phyloP scores from a whole-genome alignment of 2,797 vertebrate species.

The Sebastes cheni region DNA sequence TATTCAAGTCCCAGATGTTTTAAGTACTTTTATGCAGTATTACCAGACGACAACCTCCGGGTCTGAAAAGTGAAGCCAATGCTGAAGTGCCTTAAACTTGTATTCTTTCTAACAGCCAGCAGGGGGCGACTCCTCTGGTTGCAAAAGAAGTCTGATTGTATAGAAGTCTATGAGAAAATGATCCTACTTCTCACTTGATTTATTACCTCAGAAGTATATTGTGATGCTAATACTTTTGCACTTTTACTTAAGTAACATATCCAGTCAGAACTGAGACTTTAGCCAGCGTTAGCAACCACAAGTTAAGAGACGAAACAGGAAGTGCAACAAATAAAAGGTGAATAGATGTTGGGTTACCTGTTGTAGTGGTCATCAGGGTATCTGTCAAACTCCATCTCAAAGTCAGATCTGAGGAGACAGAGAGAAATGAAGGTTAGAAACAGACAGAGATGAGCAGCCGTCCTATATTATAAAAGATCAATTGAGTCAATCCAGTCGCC shows the following conservation, averaged over 20 bases:
- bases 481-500: neutral
- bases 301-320: neutral
- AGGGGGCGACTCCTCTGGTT: too few species aligned
- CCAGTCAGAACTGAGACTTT: neutral
- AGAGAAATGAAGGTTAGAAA: neutral
- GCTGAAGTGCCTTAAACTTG: too few species aligned
- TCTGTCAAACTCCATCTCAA: slow-evolving; percentile 37
- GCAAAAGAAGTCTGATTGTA: too few species aligned
- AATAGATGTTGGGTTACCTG: slow-evolving; percentile 21
- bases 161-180: too few species aligned
- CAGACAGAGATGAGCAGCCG: too few species aligned
- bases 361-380: slow-evolving; percentile 28
- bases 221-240: too few species aligned
- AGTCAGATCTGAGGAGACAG: slow-evolving; percentile 41
- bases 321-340: neutral
- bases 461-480: neutral
- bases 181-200: too few species aligned
- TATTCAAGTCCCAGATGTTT: too few species aligned
- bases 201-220: neutral
- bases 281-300: neutral
- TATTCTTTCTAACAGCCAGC: too few species aligned
- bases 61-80: too few species aligned
- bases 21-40: too few species aligned
- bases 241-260: neutral
- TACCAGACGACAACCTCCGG: too few species aligned